These are phyloP conservation scores for Protobothrops mucrosquamatus DNA, from an alignment of 2,113 vertebrate species.

Conservation along the genomic window DNA sequence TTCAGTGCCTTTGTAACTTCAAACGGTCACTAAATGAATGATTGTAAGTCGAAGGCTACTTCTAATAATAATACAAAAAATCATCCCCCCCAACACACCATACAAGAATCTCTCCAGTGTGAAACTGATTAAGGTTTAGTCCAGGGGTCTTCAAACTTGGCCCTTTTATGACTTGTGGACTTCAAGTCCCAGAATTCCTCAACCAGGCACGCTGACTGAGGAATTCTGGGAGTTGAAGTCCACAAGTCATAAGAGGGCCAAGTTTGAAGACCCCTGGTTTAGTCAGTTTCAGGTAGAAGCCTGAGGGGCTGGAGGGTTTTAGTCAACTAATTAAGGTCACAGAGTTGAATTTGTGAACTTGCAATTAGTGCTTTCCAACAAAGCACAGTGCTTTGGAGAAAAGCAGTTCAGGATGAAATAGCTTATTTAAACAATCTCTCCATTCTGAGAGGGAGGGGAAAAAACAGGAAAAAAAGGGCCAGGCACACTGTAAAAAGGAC, in stretches of 20 bases:
- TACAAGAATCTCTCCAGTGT: background rate
- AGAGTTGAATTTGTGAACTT: background rate
- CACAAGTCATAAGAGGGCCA: too few species aligned
- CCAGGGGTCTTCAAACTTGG: too few species aligned
- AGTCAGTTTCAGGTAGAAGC: background rate
- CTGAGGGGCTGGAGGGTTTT: background rate
- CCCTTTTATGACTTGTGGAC: too few species aligned
- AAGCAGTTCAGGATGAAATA: background rate
- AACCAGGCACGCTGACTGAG: too few species aligned
- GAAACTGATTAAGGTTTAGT: background rate
- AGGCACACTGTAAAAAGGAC: background rate
- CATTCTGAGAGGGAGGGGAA: background rate
- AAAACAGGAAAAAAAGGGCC: background rate
- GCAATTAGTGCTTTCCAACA: background rate
- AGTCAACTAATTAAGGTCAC: background rate
- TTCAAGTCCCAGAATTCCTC: too few species aligned
- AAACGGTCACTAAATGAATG: background rate
- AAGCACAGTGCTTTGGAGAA: background rate
- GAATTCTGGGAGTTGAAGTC: too few species aligned
- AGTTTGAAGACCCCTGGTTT: too few species aligned
- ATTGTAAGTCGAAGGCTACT: background rate
- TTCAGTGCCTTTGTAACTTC: background rate
- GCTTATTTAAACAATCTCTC: background rate
- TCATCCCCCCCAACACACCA: background rate
- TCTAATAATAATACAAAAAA: background rate